Conservation (phyloP, 2,797 vertebrate genomes). For the Tokudaia muenninki region DNA sequence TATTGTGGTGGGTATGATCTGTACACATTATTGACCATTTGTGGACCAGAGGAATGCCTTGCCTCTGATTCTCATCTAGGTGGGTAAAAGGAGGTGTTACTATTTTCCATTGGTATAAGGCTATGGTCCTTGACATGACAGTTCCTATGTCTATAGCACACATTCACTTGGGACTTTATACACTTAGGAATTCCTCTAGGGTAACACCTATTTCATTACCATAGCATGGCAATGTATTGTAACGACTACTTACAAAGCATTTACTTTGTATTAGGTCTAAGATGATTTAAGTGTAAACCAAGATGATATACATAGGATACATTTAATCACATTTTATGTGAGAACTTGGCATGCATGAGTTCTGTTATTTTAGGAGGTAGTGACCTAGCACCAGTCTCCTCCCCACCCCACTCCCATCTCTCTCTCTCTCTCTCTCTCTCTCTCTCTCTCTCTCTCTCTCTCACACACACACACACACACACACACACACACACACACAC, state of each 20-base stretch:
- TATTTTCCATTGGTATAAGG: background rate
- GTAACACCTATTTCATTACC: background rate
- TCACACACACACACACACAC: background rate
- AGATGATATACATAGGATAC: no score
- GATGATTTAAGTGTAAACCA: background rate
- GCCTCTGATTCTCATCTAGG: background rate
- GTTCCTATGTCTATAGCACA: background rate
- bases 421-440: background rate
- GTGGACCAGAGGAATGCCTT: background rate
- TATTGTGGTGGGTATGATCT: no score
- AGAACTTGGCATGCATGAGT: background rate
- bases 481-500: background rate
- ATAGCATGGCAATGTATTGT: background rate
- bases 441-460: conserved; percentile 3
- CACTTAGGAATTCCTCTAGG: background rate
- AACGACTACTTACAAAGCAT: background rate
- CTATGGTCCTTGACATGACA: background rate
- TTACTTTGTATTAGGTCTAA: background rate
- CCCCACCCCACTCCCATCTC: background rate
- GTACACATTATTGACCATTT: background rate
- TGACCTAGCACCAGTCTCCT: background rate
- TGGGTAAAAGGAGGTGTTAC: background rate
- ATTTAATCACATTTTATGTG: background rate
- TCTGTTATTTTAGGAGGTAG: background rate
- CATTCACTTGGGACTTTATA: background rate